These are phyloP conservation scores for Cuniculus paca DNA, from an alignment of 2,797 vertebrate species.

Conservation along the genomic window DNA sequence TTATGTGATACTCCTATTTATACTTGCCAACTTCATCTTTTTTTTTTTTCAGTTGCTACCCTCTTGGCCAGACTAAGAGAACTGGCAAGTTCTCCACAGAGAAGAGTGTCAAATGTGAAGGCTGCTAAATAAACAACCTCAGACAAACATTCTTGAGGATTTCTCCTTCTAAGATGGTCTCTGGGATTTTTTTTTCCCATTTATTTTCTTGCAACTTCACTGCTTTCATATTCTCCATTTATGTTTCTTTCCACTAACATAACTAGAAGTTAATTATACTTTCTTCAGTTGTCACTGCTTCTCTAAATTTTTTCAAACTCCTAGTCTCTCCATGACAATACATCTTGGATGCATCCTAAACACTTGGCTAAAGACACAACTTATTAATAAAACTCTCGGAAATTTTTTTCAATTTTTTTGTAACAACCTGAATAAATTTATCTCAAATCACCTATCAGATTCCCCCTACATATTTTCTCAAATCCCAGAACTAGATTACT, in stretches of 20 bases:
- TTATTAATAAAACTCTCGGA: constrained; percentile 15
- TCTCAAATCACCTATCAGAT: constrained; percentile 48
- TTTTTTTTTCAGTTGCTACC: constrained; percentile 51
- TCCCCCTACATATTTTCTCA: constrained; percentile 4
- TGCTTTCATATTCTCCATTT: neutral
- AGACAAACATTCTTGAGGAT: constrained; percentile 7
- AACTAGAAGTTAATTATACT: neutral
- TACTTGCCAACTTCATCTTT: constrained; percentile 71
- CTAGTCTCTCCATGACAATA: neutral
- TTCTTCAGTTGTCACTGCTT: neutral
- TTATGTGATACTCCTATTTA: constrained; percentile 53
- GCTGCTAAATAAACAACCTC: constrained; percentile 50
- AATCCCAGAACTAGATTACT: neutral
- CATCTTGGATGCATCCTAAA: neutral
- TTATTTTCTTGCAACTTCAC: neutral
- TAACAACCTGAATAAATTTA: constrained; percentile 20
- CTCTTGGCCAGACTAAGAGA: constrained; percentile 71
- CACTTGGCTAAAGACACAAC: neutral
- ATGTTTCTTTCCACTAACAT: neutral
- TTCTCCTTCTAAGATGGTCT: constrained; percentile 1
- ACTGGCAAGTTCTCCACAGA: constrained; percentile 51
- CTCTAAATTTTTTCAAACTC: neutral
- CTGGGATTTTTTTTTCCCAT: neutral
- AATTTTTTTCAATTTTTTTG: neutral
- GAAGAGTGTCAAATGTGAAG: neutral